Conservation (phyloP, 2,888 invertebrate genomes). For the Opisthograptis luteolata region DNA sequence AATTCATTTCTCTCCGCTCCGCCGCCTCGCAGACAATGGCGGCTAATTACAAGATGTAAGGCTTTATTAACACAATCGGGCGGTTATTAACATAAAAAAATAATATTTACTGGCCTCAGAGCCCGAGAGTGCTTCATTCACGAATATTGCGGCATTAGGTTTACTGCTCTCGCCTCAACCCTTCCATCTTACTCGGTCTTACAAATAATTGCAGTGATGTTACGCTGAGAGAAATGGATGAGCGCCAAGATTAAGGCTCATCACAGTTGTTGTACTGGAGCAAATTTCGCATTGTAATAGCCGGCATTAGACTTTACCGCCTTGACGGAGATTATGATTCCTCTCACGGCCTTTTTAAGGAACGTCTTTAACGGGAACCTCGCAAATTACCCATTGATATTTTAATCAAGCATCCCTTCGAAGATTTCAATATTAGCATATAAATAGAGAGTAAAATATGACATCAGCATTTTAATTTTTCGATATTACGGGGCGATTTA, state of each 20-base stretch:
- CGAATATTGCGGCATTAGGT: slow-evolving; percentile 80
- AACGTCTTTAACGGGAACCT: slow-evolving; percentile 43
- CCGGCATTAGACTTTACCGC: slow-evolving; percentile 51
- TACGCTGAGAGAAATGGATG: slow-evolving; percentile 73
- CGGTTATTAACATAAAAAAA: slow-evolving; percentile 84
- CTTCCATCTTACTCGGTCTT: slow-evolving; percentile 72
- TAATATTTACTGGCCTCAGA: slow-evolving; percentile 78
- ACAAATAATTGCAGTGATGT: slow-evolving; percentile 80
- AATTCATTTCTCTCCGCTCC: slow-evolving; percentile 65
- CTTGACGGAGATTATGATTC: slow-evolving; percentile 49
- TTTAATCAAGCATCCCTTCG: slow-evolving; percentile 72
- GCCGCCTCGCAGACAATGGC: slow-evolving; percentile 72
- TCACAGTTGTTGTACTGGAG: slow-evolving; percentile 68
- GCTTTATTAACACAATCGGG: slow-evolving; percentile 83
- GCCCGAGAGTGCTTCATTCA: slow-evolving; percentile 77
- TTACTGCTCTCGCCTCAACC: slow-evolving; percentile 69
- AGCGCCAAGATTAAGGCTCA: slow-evolving; percentile 76
- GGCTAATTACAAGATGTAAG: slow-evolving; percentile 81
- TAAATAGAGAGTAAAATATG: slow-evolving; percentile 82
- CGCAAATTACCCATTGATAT: slow-evolving; percentile 79
- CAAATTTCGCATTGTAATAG: slow-evolving; percentile 71
- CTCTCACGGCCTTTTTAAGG: slow-evolving; percentile 46
- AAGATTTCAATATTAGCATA: slow-evolving; percentile 74
- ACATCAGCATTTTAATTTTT: slow-evolving; percentile 84
- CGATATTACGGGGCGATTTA: slow-evolving; percentile 83